A percentile compares a stretch with the other conserved stretches of the same genome.
Conservation (phyloP, 2,888 invertebrate genomes). For the Plemyria rubiginata region DNA sequence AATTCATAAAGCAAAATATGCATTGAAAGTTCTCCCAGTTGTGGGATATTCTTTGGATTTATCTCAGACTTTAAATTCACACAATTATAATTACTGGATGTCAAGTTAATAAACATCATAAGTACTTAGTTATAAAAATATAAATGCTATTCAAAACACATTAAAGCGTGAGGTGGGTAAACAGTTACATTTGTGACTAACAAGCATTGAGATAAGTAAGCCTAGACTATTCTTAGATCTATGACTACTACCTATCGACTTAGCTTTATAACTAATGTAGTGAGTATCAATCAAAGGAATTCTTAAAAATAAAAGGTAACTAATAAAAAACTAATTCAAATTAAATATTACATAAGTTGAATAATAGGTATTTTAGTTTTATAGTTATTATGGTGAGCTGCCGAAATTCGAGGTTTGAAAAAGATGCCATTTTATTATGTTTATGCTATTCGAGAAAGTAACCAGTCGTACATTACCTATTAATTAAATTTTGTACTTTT, state of each 20-base stretch:
- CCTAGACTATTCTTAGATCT: constrained; percentile 38
- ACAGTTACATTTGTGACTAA: constrained; percentile 34
- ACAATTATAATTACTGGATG: constrained; percentile 46
- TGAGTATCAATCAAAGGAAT: constrained; percentile 35
- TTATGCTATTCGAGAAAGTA: constrained; percentile 33
- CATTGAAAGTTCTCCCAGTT: constrained; percentile 35
- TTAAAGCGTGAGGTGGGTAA: constrained; percentile 32
- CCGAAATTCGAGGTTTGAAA: constrained; percentile 39
- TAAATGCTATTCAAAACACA: constrained; percentile 36
- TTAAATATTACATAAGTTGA: neutral
- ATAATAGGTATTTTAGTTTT: neutral
- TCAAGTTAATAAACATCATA: constrained; percentile 29
- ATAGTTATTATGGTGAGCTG: constrained; percentile 25
- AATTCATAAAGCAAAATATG: constrained; percentile 34
- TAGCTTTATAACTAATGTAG: constrained; percentile 31
- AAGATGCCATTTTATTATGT: constrained; percentile 47
- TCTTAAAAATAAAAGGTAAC: constrained; percentile 48
- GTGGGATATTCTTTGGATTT: constrained; percentile 54
- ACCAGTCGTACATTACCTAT: constrained; percentile 3
- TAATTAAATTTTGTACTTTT: constrained; percentile 25
- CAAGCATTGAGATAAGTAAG: constrained; percentile 36
- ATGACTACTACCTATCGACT: constrained; percentile 39
- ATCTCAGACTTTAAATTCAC: constrained; percentile 69
- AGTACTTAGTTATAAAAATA: constrained; percentile 40
- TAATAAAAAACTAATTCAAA: constrained; percentile 27